These are phyloP conservation scores for Erynnis tages DNA, from an alignment of 2,888 invertebrate genomes.

Conservation along the genomic window DNA sequence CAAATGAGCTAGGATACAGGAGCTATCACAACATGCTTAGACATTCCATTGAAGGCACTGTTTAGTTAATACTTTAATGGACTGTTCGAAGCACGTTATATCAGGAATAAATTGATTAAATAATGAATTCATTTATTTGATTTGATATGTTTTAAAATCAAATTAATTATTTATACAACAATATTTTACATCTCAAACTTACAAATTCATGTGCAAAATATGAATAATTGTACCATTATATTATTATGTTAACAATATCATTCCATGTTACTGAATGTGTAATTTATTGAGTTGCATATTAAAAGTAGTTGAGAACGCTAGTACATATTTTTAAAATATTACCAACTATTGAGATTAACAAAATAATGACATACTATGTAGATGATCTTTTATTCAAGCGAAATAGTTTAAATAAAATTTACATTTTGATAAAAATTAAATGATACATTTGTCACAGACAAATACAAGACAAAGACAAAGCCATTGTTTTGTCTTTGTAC, in stretches of 20 bases:
- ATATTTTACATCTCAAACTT: neutral
- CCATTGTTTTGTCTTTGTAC: too few species aligned
- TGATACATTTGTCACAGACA: too few species aligned
- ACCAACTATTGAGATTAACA: slow-evolving; percentile 11
- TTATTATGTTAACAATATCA: slow-evolving; percentile 18
- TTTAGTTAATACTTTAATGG: neutral
- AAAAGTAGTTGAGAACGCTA: slow-evolving; percentile 14
- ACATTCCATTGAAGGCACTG: slow-evolving; percentile 2
- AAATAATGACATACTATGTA: neutral
- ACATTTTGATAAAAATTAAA: too few species aligned
- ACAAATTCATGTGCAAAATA: neutral
- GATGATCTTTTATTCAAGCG: too few species aligned
- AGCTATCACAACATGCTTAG: neutral
- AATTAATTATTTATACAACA: too few species aligned
- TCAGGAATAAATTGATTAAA: too few species aligned
- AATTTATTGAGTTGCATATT: slow-evolving; percentile 15
- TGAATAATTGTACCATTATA: neutral
- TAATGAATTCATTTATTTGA: too few species aligned
- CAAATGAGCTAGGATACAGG: too few species aligned
- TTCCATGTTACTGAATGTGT: slow-evolving; percentile 24
- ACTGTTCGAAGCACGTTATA: slow-evolving; percentile 3
- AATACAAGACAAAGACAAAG: too few species aligned
- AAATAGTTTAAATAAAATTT: too few species aligned
- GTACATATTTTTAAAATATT: slow-evolving; percentile 14
- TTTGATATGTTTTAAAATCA: too few species aligned